Evolutionary conservation across 2,113 vertebrate genomes (phyloP).

Genomic region (Stomatorhinus ivindoensis): DNA sequence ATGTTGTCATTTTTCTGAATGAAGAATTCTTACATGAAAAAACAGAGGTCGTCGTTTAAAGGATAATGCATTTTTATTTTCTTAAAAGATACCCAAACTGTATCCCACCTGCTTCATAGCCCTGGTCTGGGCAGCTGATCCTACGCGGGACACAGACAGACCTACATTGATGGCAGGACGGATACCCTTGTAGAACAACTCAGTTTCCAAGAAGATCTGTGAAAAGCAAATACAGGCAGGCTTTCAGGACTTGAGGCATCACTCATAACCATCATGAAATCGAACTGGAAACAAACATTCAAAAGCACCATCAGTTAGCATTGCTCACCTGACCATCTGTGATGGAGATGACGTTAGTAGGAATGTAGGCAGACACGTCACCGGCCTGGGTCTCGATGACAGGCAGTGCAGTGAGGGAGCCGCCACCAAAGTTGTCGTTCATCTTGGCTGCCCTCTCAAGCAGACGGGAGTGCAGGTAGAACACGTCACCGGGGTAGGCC

Average conservation of each 20-base stretch:
- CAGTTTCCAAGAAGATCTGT: conserved; percentile 97
- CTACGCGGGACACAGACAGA: conserved; percentile 95
- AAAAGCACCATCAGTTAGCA: not conserved
- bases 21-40: not conserved
- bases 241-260: not conserved
- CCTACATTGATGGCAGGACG: conserved; percentile 96
- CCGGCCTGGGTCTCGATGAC: conserved; percentile 98
- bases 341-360: conserved; percentile 98
- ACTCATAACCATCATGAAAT: not conserved
- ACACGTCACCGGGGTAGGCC: conserved; percentile 94
- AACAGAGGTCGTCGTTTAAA: not conserved
- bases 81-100: not conserved
- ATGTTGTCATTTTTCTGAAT: not conserved
- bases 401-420: conserved; percentile 90
- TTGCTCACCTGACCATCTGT: conserved; percentile 86
- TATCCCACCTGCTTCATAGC: conserved; percentile 93
- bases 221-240: not conserved
- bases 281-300: not conserved
- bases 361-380: conserved; percentile 98
- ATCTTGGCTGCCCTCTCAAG: conserved; percentile 97
- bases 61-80: no score
- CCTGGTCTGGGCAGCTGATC: conserved; percentile 95
- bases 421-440: conserved; percentile 91
- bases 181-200: conserved; percentile 98
- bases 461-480: conserved; percentile 95